Conservation (phyloP, 2,888 invertebrate genomes). For the Apocheima hispidaria region DNA sequence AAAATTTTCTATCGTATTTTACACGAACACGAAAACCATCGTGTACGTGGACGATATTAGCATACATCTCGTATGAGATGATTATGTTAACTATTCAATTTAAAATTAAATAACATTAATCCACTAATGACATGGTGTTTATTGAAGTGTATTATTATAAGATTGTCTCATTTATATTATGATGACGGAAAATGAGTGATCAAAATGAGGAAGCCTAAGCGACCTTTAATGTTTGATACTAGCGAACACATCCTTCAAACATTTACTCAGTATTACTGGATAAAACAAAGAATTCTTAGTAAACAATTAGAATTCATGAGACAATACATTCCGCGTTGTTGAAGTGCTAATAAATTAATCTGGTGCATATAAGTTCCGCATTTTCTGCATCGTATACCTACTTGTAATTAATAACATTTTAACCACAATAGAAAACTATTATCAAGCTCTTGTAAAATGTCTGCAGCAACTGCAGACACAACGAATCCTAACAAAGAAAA, state of each 20-base stretch:
- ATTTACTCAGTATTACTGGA: slow-evolving; percentile 29
- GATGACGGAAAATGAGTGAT: slow-evolving; percentile 50
- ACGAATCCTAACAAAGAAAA: not conserved
- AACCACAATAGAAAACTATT: not conserved
- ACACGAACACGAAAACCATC: not conserved
- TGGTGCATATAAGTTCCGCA: slow-evolving; percentile 37
- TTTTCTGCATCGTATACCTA: slow-evolving; percentile 19
- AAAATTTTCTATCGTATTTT: not conserved
- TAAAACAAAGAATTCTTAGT: slow-evolving; percentile 45
- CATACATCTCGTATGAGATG: too few relatives aligned
- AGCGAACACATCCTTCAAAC: slow-evolving; percentile 31
- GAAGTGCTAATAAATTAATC: slow-evolving; percentile 39
- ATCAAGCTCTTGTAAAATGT: not conserved
- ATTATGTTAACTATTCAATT: too few relatives aligned
- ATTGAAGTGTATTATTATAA: not conserved
- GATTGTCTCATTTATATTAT: slow-evolving; percentile 30
- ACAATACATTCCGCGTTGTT: slow-evolving; percentile 53
- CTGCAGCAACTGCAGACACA: not conserved
- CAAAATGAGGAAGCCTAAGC: slow-evolving; percentile 53
- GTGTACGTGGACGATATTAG: too few relatives aligned
- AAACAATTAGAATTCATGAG: slow-evolving; percentile 47
- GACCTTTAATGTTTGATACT: slow-evolving; percentile 45
- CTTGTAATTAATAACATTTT: not conserved
- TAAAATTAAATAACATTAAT: too few relatives aligned
- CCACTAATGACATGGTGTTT: not conserved